A percentile compares a stretch with the other conserved stretches of the same genome.
Evolutionary conservation across 2,797 vertebrate species (phyloP).

Genomic region (Etheostoma perlongum): DNA sequence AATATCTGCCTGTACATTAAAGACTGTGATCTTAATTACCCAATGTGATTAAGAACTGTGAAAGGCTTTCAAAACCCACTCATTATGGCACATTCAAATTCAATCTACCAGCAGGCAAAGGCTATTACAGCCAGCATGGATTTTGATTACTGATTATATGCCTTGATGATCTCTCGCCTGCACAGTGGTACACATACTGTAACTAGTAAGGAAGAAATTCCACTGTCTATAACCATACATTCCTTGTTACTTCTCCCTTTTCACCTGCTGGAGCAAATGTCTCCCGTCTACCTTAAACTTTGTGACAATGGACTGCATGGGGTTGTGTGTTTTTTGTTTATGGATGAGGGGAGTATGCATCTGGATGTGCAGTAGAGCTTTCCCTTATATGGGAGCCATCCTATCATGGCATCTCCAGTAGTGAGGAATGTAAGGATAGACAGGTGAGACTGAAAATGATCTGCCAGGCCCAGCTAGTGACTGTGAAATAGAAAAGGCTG

Average conservation of each 20-base stretch:
- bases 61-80: slow-evolving; percentile 69
- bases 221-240: slow-evolving; percentile 21
- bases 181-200: slow-evolving; percentile 42
- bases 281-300: slow-evolving; percentile 24
- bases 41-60: slow-evolving; percentile 68
- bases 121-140: slow-evolving; percentile 77
- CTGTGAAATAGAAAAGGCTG: slow-evolving; percentile 42
- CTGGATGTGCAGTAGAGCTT: slow-evolving; percentile 22
- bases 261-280: slow-evolving; percentile 10
- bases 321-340: slow-evolving; percentile 5
- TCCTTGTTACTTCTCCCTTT: slow-evolving; percentile 30
- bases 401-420: slow-evolving; percentile 36
- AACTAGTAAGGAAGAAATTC: slow-evolving; percentile 31
- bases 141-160: slow-evolving; percentile 77
- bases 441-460: slow-evolving; percentile 35
- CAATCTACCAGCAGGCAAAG: slow-evolving; percentile 72
- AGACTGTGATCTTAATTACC: slow-evolving; percentile 66
- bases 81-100: slow-evolving; percentile 74
- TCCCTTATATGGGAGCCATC: slow-evolving; percentile 21
- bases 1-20: slow-evolving; percentile 51
- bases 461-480: slow-evolving; percentile 17
- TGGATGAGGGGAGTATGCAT: slow-evolving; percentile 21
- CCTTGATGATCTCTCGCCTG: slow-evolving; percentile 62
- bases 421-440: slow-evolving; percentile 33
- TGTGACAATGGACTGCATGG: slow-evolving; percentile 21